Evolutionary conservation across 2,888 invertebrate genomes (phyloP), one percentile per base, ranked within the genome.

Genomic region (Oligia latruncula): DNA sequence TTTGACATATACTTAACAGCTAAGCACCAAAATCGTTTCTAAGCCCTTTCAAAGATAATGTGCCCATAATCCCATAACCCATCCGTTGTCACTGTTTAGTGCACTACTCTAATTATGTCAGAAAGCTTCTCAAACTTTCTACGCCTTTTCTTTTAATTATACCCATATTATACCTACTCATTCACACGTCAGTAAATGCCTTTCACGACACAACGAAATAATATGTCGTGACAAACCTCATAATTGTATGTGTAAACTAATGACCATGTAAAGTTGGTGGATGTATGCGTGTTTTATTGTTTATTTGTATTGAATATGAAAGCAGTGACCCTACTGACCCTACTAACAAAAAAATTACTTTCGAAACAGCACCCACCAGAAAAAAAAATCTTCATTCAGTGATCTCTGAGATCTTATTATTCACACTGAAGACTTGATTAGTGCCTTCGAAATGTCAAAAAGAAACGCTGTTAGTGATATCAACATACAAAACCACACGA

Each of bases 111-210:
- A 81, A 85, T 86, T 81, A 77, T 76, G 75, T 78, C 80, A 81
- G 67, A 84, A 49, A 85, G 71, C 74, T 80, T 85, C 87, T 81
- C 67, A 72, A 86, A 87, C 91, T 90, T 91, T 92, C 90, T 85
- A 85, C 82, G 71, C 46, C 81, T 88, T 90, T 81, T 81, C 78
- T 84, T 86, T 74, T 87, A 88, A 90, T 90, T 88, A 91, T 84
- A 40, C 40, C 40, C 40, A 40, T 40, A 90, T 90, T 88, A 91
- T 49, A 49, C 11, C 46, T 13, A 87, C 86, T 87, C 76, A 87
- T 92, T 91, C 88, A 90, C 90, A 91, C 83, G 74, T 89, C 80
- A 78, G 70, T 79, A 74, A 77, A 74, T 77, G 83, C 73, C 81
- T 88, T 88, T 83, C 85, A 82, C 81, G 79, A 80, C 43, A 80